A percentile compares a stretch with the other conserved stretches of the same genome.
Evolutionary conservation across 1,140 invertebrate genomes (phyloP).

Genomic region (Microplitis demolitor): DNA sequence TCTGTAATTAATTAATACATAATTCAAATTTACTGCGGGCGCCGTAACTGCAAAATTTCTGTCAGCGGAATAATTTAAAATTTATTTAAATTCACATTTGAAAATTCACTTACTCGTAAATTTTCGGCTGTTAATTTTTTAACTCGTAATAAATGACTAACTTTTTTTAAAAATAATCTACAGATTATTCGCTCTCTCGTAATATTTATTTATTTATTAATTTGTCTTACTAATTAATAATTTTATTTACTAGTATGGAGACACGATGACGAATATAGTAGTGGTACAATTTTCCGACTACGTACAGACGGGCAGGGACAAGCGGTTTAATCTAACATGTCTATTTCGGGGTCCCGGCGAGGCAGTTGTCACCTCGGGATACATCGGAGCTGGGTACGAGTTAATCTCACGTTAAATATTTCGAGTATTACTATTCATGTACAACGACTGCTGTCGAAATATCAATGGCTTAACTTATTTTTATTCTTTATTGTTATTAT

Average conservation of each 20-base stretch:
- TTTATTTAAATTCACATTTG: too few relatives aligned
- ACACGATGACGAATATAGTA: constrained; percentile 92
- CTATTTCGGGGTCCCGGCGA: constrained; percentile 88
- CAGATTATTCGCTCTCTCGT: neutral
- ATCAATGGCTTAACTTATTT: neutral
- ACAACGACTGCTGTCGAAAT: neutral
- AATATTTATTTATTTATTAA: neutral
- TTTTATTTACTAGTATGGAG: constrained; percentile 72
- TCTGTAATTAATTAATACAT: too few relatives aligned
- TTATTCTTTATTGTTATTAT: neutral
- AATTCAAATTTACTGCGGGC: too few relatives aligned
- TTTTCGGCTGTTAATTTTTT: too few relatives aligned
- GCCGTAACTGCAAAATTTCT: too few relatives aligned
- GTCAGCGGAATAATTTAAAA: too few relatives aligned
- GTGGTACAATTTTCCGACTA: constrained; percentile 93
- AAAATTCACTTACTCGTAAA: too few relatives aligned
- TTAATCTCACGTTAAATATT: constrained; percentile 40
- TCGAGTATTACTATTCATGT: constrained; percentile 2
- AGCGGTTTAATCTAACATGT: constrained; percentile 90
- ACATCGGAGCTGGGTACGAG: constrained; percentile 87
- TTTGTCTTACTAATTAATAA: neutral
- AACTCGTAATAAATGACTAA: too few relatives aligned
- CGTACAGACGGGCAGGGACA: constrained; percentile 88
- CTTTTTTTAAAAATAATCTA: neutral
- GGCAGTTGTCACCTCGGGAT: constrained; percentile 90